These are phyloP conservation scores for Norana najaformis DNA, from an alignment of 2,888 invertebrate species.

Conservation along the genomic window DNA sequence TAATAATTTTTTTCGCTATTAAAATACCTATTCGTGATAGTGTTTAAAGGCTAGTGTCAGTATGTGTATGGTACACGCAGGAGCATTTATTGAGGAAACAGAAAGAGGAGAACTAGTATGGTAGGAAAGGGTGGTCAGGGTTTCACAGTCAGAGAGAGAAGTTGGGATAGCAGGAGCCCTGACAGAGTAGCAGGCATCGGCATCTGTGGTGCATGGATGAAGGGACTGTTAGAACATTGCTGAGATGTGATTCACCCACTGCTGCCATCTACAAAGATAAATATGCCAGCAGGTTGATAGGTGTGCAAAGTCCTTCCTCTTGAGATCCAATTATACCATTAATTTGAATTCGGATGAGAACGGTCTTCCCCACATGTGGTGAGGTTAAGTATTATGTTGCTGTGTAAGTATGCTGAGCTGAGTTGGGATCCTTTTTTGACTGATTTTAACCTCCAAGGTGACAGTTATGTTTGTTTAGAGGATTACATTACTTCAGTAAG, in stretches of 20 bases:
- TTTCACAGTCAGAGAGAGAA: background rate
- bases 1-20: too few relatives aligned
- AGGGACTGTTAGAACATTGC: background rate
- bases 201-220: background rate
- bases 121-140: background rate
- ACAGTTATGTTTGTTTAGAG: too few relatives aligned
- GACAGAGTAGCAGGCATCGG: background rate
- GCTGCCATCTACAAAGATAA: background rate
- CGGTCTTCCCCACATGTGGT: background rate
- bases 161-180: background rate
- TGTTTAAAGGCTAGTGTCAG: background rate
- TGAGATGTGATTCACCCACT: slow-evolving; percentile 5
- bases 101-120: background rate
- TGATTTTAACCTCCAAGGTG: background rate
- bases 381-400: background rate
- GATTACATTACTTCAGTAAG: too few relatives aligned
- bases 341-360: background rate
- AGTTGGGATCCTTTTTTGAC: background rate
- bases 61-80: background rate
- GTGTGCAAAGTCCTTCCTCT: slow-evolving; percentile 9
- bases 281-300: background rate
- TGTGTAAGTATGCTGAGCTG: background rate
- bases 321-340: background rate
- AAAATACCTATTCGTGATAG: background rate
- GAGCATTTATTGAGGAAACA: background rate